Evolutionary conservation across 2,113 vertebrate genomes (phyloP).

Genomic region (Planiliza haematocheilus): DNA sequence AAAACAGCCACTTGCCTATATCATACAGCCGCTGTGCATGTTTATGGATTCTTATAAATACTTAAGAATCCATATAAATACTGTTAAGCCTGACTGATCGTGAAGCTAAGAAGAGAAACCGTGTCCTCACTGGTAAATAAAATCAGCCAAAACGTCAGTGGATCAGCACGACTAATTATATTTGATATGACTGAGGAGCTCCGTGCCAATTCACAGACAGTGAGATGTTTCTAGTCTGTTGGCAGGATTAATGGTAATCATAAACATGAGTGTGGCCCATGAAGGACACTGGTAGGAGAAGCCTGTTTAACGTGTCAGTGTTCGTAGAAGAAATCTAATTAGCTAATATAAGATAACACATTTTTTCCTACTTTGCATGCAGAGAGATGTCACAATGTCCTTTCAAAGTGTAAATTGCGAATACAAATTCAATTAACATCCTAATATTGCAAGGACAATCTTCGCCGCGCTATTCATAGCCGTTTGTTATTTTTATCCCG

Average conservation of each 20-base stretch:
- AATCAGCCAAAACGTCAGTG: conserved; percentile 22
- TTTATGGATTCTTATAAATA: too few relatives aligned
- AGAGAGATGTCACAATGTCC: conserved; percentile 55
- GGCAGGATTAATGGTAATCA: conserved; percentile 66
- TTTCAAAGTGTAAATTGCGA: conserved; percentile 54
- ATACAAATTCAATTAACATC: conserved; percentile 72
- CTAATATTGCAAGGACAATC: conserved; percentile 65
- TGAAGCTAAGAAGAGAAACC: conserved; percentile 10
- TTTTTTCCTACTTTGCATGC: conserved; percentile 64
- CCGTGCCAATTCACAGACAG: conserved; percentile 17
- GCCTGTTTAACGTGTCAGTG: conserved; percentile 69
- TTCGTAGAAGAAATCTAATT: conserved; percentile 72
- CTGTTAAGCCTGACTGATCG: neutral
- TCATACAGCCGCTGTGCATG: too few relatives aligned
- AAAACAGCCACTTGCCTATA: too few relatives aligned
- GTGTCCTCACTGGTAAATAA: conserved; percentile 19
- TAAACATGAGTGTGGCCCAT: conserved; percentile 59
- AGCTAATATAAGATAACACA: conserved; percentile 63
- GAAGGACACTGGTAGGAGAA: conserved; percentile 73
- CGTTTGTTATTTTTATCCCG: conserved; percentile 41
- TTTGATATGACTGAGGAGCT: conserved; percentile 43
- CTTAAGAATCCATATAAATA: too few relatives aligned
- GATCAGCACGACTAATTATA: conserved; percentile 45
- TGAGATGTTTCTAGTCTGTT: conserved; percentile 55
- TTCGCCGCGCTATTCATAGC: conserved; percentile 51